Evolutionary conservation across 2,113 vertebrate genomes (phyloP).

Genomic region (Oncorhynchus gorbuscha): DNA sequence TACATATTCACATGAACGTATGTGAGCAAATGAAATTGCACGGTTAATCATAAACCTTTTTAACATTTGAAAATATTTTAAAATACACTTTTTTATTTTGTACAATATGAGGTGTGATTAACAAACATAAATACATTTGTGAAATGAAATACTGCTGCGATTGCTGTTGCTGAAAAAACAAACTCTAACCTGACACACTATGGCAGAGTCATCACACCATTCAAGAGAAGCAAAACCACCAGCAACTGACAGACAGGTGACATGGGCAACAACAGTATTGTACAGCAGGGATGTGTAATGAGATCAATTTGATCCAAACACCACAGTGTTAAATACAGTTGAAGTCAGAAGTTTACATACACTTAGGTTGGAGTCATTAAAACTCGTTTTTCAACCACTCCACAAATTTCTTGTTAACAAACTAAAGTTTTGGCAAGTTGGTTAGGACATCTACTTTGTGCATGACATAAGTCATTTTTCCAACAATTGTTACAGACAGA

Average conservation of each 20-base stretch:
- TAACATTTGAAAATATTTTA: slow-evolving; percentile 50
- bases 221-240: no score
- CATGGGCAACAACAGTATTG: slow-evolving; percentile 44
- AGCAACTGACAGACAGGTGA: slow-evolving; percentile 35
- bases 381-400: no score
- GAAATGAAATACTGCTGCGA: slow-evolving; percentile 24
- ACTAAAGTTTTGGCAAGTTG: no score
- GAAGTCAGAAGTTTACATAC: no score
- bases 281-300: slow-evolving; percentile 31
- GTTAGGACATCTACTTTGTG: no score
- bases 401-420: no score
- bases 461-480: no score
- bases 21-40: slow-evolving; percentile 46
- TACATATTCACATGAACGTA: slow-evolving; percentile 32
- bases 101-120: slow-evolving; percentile 45
- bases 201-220: not conserved
- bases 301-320: slow-evolving; percentile 50
- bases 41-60: slow-evolving; percentile 48
- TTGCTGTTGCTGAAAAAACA: slow-evolving; percentile 29
- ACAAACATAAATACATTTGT: slow-evolving; percentile 48
- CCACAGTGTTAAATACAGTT: slow-evolving; percentile 59
- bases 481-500: no score
- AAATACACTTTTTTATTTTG: slow-evolving; percentile 29
- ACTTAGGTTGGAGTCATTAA: no score
- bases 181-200: not conserved